These are phyloP conservation scores for Lamellibrachia columna DNA, from an alignment of 2,888 invertebrate species.

Conservation along the genomic window DNA sequence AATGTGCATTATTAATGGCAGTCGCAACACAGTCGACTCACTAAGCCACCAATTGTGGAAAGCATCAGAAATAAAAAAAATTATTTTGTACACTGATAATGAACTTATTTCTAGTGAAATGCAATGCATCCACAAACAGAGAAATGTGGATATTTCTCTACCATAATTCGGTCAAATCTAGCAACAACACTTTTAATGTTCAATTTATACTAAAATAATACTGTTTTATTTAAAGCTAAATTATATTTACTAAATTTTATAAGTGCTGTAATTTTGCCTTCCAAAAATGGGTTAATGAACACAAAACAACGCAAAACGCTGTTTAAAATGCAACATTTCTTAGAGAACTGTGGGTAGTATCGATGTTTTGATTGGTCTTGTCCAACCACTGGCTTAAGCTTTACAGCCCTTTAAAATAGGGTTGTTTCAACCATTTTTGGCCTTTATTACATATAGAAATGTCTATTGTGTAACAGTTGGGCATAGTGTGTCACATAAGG, in stretches of 20 bases:
- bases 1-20: neutral
- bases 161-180: neutral
- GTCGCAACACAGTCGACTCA: neutral
- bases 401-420: too few species aligned
- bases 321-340: too few species aligned
- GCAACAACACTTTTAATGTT: neutral
- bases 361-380: too few species aligned
- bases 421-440: too few species aligned
- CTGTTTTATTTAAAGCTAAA: neutral
- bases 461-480: too few species aligned
- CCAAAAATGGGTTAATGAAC: neutral
- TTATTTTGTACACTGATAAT: neutral
- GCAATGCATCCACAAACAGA: neutral
- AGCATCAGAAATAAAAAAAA: neutral
- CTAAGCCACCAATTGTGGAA: constrained; percentile 1
- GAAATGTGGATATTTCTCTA: constrained; percentile 9
- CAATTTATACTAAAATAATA: neutral
- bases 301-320: too few species aligned
- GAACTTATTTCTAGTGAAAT: neutral
- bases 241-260: neutral
- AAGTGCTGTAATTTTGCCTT: neutral
- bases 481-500: too few species aligned
- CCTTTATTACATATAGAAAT: too few species aligned
- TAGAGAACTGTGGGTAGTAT: too few species aligned
- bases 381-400: too few species aligned